Evolutionary conservation across 2,888 invertebrate species (phyloP).

Genomic region (Limnephilus rhombicus): DNA sequence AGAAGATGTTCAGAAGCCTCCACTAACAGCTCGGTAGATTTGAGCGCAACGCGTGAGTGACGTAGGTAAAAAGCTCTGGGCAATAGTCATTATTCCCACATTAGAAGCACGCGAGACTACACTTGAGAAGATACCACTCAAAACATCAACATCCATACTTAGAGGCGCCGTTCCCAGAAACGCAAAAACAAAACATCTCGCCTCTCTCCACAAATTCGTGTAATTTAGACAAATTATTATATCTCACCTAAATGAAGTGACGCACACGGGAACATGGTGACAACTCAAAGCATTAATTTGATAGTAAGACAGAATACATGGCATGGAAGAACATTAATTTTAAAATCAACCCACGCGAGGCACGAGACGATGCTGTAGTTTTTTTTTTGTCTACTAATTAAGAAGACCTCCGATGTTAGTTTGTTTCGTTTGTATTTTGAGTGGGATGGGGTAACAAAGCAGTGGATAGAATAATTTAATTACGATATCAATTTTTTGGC

Average conservation of each 20-base stretch:
- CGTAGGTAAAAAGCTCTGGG: not conserved
- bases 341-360: not conserved
- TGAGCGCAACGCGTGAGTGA: not conserved
- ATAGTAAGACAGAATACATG: not conserved
- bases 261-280: not conserved
- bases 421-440: not conserved
- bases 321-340: not conserved
- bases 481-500: not conserved
- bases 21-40: not conserved
- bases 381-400: not conserved
- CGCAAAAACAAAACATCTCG: not conserved
- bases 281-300: not conserved
- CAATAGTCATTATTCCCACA: not conserved
- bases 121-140: not conserved
- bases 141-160: not conserved
- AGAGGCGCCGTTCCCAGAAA: not conserved
- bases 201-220: not conserved
- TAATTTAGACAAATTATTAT: not conserved
- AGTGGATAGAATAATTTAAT: not conserved
- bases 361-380: not conserved
- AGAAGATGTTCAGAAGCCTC: not conserved
- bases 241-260: not conserved
- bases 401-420: not conserved
- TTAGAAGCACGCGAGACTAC: not conserved
- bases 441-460: not conserved